phyloP scores from a whole-genome alignment of 1,140 invertebrate species.

The Hyles vespertilio region DNA sequence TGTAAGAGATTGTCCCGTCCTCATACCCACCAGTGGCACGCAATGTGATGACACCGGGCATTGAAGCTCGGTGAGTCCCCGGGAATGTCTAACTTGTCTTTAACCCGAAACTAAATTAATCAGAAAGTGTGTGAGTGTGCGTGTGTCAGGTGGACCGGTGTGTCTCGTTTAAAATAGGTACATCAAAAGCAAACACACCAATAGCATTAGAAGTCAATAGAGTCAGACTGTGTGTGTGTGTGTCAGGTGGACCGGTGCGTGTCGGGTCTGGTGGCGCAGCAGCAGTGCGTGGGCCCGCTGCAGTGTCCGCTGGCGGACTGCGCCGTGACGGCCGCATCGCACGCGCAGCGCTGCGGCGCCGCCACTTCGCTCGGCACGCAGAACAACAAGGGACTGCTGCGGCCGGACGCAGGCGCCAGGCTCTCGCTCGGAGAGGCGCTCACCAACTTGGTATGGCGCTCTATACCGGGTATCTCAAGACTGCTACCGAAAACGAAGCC shows the following conservation, averaged over 20 bases:
- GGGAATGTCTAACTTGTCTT: too few relatives aligned
- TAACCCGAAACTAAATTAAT: too few relatives aligned
- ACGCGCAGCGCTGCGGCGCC: slow-evolving; percentile 84
- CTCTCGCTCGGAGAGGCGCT: slow-evolving; percentile 96
- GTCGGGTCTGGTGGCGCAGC: slow-evolving; percentile 96
- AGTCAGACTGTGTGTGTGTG: background rate
- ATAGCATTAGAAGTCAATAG: too few relatives aligned
- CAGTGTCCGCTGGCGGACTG: slow-evolving; percentile 97
- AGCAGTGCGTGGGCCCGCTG: slow-evolving; percentile 97
- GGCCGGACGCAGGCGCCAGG: slow-evolving; percentile 89
- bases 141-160: slow-evolving; percentile 94
- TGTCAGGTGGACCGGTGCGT: slow-evolving; percentile 93
- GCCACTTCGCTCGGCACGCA: slow-evolving; percentile 98
- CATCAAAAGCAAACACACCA: too few relatives aligned
- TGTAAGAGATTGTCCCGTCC: too few relatives aligned
- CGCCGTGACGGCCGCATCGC: slow-evolving; percentile 92
- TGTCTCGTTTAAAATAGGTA: slow-evolving; percentile 81
- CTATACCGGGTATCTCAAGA: too few relatives aligned
- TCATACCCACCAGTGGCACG: too few relatives aligned
- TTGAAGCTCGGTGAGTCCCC: too few relatives aligned
- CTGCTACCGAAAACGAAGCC: too few relatives aligned
- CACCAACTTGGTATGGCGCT: slow-evolving; percentile 85
- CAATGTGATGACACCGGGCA: too few relatives aligned
- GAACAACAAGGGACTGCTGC: slow-evolving; percentile 93
- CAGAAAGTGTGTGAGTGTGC: too few relatives aligned